Evolutionary conservation across 2,888 invertebrate species (phyloP).

Genomic region (Malthinus seriepunctatus): DNA sequence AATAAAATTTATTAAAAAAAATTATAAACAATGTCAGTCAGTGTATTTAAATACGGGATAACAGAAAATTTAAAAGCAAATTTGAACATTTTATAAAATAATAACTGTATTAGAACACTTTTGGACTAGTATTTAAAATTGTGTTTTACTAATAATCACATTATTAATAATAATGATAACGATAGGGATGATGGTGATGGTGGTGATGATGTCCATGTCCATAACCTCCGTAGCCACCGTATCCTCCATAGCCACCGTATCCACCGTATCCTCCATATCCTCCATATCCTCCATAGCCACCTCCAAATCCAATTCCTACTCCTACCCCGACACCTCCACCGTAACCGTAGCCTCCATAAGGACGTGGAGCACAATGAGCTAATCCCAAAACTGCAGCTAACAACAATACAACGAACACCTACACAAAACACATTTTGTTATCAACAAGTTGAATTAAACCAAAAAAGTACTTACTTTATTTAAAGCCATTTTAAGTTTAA

Average conservation of each 20-base stretch:
- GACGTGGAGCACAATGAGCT: not conserved
- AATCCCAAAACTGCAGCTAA: no score
- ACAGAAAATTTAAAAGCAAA: no score
- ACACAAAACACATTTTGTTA: no score
- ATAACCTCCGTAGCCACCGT: conserved; percentile 17
- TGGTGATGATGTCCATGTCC: conserved; percentile 11
- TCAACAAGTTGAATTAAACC: no score
- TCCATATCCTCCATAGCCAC: conserved; percentile 9
- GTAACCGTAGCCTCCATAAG: not conserved
- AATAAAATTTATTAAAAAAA: no score
- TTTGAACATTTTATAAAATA: not conserved
- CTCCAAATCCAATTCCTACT: not conserved
- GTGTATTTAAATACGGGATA: no score
- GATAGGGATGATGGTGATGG: not conserved
- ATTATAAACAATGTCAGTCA: no score
- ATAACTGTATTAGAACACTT: not conserved
- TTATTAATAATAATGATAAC: not conserved
- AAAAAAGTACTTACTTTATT: no score
- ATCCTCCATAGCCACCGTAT: conserved; percentile 16
- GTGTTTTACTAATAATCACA: not conserved
- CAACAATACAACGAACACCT: no score
- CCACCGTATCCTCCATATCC: conserved; percentile 26
- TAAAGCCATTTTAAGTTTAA: no score
- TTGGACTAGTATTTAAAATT: not conserved
- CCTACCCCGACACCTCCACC: not conserved